Evolutionary conservation across 30 jellyfish, hydroid and myxozoan species (phyloP).

Genomic region (Pelagia noctiluca): DNA sequence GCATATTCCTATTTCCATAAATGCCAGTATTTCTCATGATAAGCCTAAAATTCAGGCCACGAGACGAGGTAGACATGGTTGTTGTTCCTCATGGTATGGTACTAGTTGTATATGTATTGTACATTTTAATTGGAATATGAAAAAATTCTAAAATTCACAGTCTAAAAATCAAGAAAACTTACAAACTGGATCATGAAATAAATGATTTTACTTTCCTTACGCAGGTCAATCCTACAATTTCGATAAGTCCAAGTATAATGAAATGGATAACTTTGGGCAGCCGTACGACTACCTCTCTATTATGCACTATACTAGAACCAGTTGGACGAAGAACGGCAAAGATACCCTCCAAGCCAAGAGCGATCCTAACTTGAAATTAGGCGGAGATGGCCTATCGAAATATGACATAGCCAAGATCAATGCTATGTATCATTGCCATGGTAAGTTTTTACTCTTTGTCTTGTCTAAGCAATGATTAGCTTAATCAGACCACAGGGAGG

Average conservation of each 20-base stretch:
- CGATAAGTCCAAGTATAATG: neutral
- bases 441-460: conserved; percentile 12
- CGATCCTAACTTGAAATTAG: conserved; percentile 55
- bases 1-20: too few species aligned
- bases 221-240: neutral
- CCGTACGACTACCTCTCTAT: conserved; percentile 70
- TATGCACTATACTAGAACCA: conserved; percentile 56
- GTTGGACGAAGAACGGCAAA: conserved; percentile 55
- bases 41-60: too few species aligned
- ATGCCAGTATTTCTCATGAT: too few species aligned
- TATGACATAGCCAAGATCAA: conserved; percentile 57
- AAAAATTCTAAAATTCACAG: too few species aligned
- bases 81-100: neutral
- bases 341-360: conserved; percentile 60
- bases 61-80: too few species aligned
- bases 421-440: conserved; percentile 70
- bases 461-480: neutral
- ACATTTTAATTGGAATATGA: neutral
- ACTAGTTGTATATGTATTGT: neutral
- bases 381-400: conserved; percentile 29
- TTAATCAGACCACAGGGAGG: neutral
- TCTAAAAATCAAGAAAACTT: too few species aligned
- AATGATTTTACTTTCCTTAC: neutral
- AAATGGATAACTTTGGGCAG: conserved; percentile 42
- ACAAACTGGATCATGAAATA: neutral